Percentiles rank a stretch among this genome's conserved stretches.
phyloP scores from a whole-genome alignment of 2,888 invertebrate genomes.

The Orchesellides sinensis region DNA sequence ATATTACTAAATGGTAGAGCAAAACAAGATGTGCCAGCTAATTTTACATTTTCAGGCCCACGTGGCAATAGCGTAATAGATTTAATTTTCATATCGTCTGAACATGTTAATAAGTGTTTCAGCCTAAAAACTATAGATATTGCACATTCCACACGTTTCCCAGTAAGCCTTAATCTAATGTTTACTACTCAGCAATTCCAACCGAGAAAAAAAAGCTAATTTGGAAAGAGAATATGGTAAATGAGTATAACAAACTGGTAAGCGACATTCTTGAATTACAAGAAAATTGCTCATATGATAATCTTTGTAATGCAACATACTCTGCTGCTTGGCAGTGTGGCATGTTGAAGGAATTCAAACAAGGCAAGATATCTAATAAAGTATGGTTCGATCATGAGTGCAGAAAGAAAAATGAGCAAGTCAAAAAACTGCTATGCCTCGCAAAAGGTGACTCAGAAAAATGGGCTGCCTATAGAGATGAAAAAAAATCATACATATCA shows the following conservation, averaged over 20 bases:
- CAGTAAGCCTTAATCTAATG: neutral
- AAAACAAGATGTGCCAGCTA: conserved; percentile 9
- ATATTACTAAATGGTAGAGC: conserved; percentile 42
- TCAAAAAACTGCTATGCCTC: neutral
- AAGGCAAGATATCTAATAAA: neutral
- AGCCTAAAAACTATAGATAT: neutral
- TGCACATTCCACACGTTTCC: neutral
- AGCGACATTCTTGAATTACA: too few species aligned
- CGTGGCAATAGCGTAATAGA: conserved; percentile 42
- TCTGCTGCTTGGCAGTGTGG: neutral
- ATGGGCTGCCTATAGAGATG: neutral
- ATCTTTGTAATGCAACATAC: conserved; percentile 17
- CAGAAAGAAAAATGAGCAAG: neutral
- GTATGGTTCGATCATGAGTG: conserved; percentile 47
- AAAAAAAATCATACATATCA: neutral
- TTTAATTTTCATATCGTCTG: conserved; percentile 8
- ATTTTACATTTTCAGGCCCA: conserved; percentile 15
- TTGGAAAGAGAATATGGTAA: neutral
- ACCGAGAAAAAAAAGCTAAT: neutral
- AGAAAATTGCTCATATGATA: neutral
- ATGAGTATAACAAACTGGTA: neutral
- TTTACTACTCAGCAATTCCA: neutral
- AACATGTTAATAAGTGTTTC: neutral
- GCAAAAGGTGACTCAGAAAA: neutral
- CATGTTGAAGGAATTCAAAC: neutral